Conservation (phyloP, 1,140 invertebrate species). For the Zaprionus vittiger region DNA sequence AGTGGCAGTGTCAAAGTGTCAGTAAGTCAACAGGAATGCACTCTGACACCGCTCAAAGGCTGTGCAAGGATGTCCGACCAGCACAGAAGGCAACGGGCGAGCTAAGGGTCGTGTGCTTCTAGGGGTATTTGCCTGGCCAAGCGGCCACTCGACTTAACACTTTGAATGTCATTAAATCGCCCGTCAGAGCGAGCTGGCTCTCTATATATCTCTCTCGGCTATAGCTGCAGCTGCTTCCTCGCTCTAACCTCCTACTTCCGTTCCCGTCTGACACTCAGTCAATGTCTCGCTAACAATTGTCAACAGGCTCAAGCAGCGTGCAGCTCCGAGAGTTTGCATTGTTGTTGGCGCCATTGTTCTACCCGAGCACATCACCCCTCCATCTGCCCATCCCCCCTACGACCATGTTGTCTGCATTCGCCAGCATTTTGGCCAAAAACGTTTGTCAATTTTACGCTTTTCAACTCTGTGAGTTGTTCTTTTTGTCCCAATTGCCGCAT, state of each 20-base stretch:
- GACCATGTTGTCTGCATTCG: slow-evolving; percentile 36
- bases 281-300: slow-evolving; percentile 82
- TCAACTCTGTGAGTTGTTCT: slow-evolving; percentile 71
- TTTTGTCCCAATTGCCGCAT: slow-evolving; percentile 54
- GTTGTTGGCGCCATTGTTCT: slow-evolving; percentile 44
- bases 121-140: slow-evolving; percentile 37
- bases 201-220: not conserved
- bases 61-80: slow-evolving; percentile 30
- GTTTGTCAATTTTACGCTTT: slow-evolving; percentile 81
- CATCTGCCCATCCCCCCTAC: slow-evolving; percentile 11
- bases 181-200: slow-evolving; percentile 25
- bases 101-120: not conserved
- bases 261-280: slow-evolving; percentile 63
- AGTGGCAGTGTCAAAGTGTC: slow-evolving; percentile 72
- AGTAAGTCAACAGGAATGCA: slow-evolving; percentile 81
- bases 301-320: slow-evolving; percentile 79
- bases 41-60: slow-evolving; percentile 59
- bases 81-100: not conserved
- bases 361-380: not conserved
- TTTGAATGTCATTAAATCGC: slow-evolving; percentile 80
- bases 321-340: slow-evolving; percentile 52
- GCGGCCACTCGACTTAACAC: slow-evolving; percentile 71
- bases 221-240: not conserved
- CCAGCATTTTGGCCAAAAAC: slow-evolving; percentile 64
- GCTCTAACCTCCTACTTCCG: not conserved